phyloP scores from a whole-genome alignment of 2,888 invertebrate species.

The Philhelius pedissequus region DNA sequence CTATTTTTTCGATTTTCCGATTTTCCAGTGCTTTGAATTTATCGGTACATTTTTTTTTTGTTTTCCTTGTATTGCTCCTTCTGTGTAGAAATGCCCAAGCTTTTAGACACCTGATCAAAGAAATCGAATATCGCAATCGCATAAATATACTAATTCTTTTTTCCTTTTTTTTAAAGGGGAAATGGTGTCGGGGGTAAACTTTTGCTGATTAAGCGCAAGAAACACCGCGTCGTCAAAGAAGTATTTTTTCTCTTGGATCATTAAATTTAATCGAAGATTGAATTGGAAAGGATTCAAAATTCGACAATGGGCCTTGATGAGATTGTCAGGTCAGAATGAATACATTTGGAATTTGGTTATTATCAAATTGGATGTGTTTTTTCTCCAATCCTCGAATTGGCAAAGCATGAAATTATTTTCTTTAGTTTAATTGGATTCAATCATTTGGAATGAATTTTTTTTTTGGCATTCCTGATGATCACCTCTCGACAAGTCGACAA shows the following conservation, averaged over 20 bases:
- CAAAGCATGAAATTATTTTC: slow-evolving; percentile 46
- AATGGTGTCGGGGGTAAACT: neutral
- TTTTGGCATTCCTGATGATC: too few relatives aligned
- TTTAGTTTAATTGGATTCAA: too few relatives aligned
- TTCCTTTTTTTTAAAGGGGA: neutral
- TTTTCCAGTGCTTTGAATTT: slow-evolving; percentile 68
- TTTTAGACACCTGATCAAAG: slow-evolving; percentile 41
- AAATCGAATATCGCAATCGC: neutral
- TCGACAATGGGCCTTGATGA: neutral
- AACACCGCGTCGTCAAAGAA: slow-evolving; percentile 25
- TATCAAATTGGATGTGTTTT: slow-evolving; percentile 36
- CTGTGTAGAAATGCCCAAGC: neutral
- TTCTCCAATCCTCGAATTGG: slow-evolving; percentile 1
- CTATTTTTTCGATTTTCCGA: slow-evolving; percentile 64
- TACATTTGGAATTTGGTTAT: slow-evolving; percentile 33
- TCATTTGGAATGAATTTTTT: neutral
- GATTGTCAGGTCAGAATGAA: neutral
- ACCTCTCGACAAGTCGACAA: too few relatives aligned
- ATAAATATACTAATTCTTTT: slow-evolving; percentile 51
- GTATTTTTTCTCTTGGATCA: slow-evolving; percentile 44
- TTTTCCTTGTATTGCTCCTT: neutral
- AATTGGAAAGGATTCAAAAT: slow-evolving; percentile 41
- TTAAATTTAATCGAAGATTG: slow-evolving; percentile 65
- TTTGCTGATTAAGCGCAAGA: slow-evolving; percentile 54
- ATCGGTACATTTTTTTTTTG: slow-evolving; percentile 28